Conservation (phyloP, 1,140 invertebrate genomes). For the Maniola jurtina region DNA sequence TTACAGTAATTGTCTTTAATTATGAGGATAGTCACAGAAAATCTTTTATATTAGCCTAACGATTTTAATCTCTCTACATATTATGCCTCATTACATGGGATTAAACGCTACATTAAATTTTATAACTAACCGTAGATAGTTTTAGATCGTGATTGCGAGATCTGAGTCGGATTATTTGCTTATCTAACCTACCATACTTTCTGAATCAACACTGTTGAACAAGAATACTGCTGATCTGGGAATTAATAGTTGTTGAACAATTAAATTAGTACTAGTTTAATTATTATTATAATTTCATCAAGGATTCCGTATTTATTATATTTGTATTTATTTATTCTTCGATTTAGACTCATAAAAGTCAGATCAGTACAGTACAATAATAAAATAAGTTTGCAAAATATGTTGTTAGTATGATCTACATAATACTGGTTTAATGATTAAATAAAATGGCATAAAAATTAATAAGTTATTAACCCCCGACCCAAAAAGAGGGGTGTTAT, state of each 20-base stretch:
- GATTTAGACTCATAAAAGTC: no score
- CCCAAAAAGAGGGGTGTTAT: no score
- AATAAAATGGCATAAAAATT: no score
- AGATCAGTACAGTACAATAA: no score
- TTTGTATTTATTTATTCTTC: no score
- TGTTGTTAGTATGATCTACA: no score
- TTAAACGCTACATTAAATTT: slow-evolving; percentile 12
- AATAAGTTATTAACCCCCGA: no score
- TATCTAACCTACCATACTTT: slow-evolving; percentile 14
- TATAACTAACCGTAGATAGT: slow-evolving; percentile 13
- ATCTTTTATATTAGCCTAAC: background rate
- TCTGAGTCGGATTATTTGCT: slow-evolving; percentile 25
- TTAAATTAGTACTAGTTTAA: background rate
- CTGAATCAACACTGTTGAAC: slow-evolving; percentile 5
- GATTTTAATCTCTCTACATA: slow-evolving; percentile 1
- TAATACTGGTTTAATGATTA: no score
- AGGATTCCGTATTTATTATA: background rate
- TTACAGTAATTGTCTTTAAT: no score
- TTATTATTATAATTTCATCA: background rate
- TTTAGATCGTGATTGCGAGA: slow-evolving; percentile 22
- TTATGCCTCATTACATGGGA: slow-evolving; percentile 1
- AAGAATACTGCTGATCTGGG: slow-evolving; percentile 16
- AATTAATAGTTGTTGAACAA: slow-evolving; percentile 4
- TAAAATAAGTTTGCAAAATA: no score
- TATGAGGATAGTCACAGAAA: background rate